A percentile compares a stretch with the other conserved stretches of the same genome.
phyloP scores from a whole-genome alignment of 2,888 invertebrate genomes.

The Magallana nippona region DNA sequence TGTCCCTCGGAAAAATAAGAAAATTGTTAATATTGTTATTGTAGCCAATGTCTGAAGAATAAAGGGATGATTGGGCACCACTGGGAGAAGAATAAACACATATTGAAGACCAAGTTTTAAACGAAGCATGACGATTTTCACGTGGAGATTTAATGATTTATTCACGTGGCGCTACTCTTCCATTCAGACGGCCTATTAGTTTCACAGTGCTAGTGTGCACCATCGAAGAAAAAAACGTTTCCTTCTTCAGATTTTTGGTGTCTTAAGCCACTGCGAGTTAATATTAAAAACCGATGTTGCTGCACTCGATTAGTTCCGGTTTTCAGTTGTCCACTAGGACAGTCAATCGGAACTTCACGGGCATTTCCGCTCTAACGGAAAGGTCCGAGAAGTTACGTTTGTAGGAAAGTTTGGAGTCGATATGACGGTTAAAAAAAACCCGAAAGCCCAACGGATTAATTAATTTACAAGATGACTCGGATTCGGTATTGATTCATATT shows the following conservation, averaged over 20 bases:
- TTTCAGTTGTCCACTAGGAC: too few species aligned
- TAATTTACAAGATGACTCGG: conserved; percentile 11
- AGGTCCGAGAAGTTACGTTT: too few species aligned
- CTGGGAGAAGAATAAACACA: conserved; percentile 20
- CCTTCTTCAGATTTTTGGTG: too few species aligned
- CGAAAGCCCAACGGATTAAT: conserved; percentile 1
- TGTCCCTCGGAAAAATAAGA: too few species aligned
- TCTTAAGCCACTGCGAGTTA: too few species aligned
- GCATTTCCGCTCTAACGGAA: too few species aligned
- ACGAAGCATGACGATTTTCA: conserved; percentile 28
- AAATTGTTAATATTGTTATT: not conserved
- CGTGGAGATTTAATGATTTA: conserved; percentile 23
- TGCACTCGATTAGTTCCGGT: too few species aligned
- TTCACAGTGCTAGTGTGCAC: not conserved
- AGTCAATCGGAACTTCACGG: too few species aligned
- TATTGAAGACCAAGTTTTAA: conserved; percentile 17
- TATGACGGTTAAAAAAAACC: not conserved
- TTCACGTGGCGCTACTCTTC: conserved; percentile 9
- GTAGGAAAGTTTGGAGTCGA: not conserved
- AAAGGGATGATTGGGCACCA: not conserved
- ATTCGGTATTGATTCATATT: conserved; percentile 5
- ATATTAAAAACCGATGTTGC: too few species aligned
- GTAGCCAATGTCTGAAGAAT: not conserved
- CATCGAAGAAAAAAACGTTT: not conserved
- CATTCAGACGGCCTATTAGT: not conserved